Evolutionary conservation across 1,140 invertebrate species (phyloP).

Genomic region (Trigoniulus corallinus): DNA sequence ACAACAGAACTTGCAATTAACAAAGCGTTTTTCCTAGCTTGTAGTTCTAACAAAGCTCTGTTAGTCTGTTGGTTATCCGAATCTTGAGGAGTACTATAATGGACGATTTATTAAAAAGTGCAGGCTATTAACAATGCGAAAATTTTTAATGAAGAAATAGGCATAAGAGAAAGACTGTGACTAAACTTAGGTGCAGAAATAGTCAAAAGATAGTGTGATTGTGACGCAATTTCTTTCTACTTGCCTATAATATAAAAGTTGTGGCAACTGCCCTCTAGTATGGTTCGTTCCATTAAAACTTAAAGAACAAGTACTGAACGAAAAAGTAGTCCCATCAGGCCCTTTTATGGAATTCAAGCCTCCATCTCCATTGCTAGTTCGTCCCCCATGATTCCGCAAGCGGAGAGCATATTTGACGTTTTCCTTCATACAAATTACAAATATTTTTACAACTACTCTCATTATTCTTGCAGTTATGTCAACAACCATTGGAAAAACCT

Average conservation of each 20-base stretch:
- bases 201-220: too few relatives aligned
- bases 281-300: constrained; percentile 91
- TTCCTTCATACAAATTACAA: constrained; percentile 40
- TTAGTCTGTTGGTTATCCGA: constrained; percentile 44
- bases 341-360: constrained; percentile 71
- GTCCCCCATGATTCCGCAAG: constrained; percentile 73
- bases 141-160: too few relatives aligned
- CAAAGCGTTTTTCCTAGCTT: constrained; percentile 51
- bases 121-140: too few relatives aligned
- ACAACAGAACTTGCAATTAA: constrained; percentile 52
- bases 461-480: neutral
- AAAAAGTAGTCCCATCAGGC: constrained; percentile 79
- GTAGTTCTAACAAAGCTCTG: constrained; percentile 46
- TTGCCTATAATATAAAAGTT: constrained; percentile 69
- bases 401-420: constrained; percentile 75
- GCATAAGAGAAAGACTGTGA: too few relatives aligned
- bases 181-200: too few relatives aligned
- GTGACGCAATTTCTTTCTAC: neutral
- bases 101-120: constrained; percentile 1
- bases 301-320: constrained; percentile 77
- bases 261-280: constrained; percentile 82
- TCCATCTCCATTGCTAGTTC: constrained; percentile 83
- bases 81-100: constrained; percentile 40
- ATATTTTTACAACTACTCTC: neutral
- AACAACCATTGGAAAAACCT: constrained; percentile 40